A percentile compares a stretch with the other conserved stretches of the same genome.
phyloP scores from a whole-genome alignment of 2,113 vertebrate genomes.

The Garra rufa region DNA sequence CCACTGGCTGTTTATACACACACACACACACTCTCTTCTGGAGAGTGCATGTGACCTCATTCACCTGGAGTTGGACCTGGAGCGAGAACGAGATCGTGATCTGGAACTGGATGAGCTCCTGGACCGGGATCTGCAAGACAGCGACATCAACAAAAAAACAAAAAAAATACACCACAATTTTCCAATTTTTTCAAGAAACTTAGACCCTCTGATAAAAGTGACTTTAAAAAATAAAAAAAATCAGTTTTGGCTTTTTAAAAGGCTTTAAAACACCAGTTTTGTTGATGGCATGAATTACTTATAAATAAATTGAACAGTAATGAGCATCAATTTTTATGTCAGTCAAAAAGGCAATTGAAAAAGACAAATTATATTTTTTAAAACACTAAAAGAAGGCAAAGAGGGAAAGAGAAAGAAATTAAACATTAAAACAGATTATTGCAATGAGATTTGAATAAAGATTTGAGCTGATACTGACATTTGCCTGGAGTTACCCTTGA shows the following conservation, averaged over 20 bases:
- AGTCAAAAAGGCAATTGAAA: conserved; percentile 10
- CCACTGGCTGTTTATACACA: conserved; percentile 60
- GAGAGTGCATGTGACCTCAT: conserved; percentile 95
- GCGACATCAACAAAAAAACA: conserved; percentile 3
- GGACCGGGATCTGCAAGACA: conserved; percentile 93
- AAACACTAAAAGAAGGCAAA: not conserved
- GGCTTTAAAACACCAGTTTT: not conserved
- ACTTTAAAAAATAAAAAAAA: conserved; percentile 2
- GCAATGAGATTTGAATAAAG: conserved; percentile 73
- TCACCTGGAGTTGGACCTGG: conserved; percentile 99
- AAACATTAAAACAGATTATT: conserved; percentile 22
- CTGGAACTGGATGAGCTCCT: conserved; percentile 97
- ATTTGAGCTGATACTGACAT: conserved; percentile 99
- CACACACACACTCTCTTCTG: conserved; percentile 79
- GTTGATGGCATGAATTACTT: not conserved
- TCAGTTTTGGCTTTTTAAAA: not conserved
- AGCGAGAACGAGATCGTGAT: conserved; percentile 94
- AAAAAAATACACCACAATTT: conserved; percentile 22
- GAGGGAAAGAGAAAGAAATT: not conserved
- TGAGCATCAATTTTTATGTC: not conserved
- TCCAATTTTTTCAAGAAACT: conserved; percentile 42
- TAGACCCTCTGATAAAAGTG: not conserved
- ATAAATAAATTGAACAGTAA: not conserved
- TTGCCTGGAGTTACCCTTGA: conserved; percentile 99
- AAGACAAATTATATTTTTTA: not conserved